Conservation (phyloP, 2,113 vertebrate species). For the Peromyscus leucopus region DNA sequence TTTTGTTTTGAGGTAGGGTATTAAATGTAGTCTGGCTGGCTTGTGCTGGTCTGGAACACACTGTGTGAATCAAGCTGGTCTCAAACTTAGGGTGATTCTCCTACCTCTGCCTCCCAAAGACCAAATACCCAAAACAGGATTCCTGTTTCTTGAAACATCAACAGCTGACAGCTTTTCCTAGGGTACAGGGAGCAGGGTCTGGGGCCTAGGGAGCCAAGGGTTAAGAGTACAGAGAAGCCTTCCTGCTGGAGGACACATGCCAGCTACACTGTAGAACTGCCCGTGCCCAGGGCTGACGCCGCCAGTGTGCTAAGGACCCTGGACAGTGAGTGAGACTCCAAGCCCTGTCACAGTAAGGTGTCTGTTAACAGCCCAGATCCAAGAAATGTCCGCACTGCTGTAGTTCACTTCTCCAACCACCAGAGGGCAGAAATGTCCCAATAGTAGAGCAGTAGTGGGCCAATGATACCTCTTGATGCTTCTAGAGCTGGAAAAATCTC, state of each 20-base stretch:
- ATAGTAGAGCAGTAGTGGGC: background rate
- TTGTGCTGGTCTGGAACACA: background rate
- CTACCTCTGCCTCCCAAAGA: background rate
- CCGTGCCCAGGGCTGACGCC: background rate
- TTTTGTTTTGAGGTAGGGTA: background rate
- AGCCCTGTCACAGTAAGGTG: background rate
- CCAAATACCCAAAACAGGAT: background rate
- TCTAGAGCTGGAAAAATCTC: background rate
- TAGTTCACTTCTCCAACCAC: background rate
- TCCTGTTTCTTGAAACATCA: background rate
- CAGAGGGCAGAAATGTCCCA: constrained; percentile 25
- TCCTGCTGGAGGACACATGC: background rate
- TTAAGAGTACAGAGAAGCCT: background rate
- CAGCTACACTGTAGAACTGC: background rate
- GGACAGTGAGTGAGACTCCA: background rate
- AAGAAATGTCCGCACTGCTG: background rate
- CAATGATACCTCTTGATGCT: background rate
- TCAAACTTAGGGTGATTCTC: background rate
- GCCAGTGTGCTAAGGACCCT: background rate
- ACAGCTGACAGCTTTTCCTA: background rate
- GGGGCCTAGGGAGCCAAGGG: background rate
- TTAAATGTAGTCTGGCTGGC: background rate
- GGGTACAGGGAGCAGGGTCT: background rate
- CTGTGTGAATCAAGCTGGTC: background rate
- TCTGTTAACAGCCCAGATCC: background rate